phyloP scores from a whole-genome alignment of 2,797 vertebrate species.

The Ara ararauna region DNA sequence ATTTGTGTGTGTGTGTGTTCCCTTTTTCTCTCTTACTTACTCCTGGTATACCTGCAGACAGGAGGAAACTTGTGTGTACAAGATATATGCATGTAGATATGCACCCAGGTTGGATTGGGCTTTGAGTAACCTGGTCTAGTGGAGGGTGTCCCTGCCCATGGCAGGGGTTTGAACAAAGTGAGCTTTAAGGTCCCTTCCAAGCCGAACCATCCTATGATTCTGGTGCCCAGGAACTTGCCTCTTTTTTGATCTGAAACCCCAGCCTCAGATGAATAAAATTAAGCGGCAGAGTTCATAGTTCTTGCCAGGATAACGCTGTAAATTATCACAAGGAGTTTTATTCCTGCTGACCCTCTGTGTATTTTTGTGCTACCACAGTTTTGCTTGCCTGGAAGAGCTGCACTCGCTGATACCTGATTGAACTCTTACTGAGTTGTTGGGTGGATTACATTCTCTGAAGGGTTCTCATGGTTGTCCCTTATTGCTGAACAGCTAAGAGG shows the following conservation, averaged over 20 bases:
- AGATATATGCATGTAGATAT: rapidly evolving
- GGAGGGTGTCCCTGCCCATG: background rate
- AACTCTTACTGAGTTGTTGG: background rate
- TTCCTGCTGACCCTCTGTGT: background rate
- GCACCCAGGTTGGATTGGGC: background rate
- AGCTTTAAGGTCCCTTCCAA: background rate
- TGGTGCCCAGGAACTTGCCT: background rate
- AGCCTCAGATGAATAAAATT: background rate
- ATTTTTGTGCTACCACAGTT: background rate
- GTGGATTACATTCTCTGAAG: background rate
- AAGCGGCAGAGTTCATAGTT: background rate
- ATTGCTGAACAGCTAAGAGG: background rate
- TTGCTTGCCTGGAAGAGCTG: background rate
- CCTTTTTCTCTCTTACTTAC: background rate
- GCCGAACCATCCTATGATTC: background rate
- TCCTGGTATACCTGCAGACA: background rate
- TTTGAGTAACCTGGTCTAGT: background rate
- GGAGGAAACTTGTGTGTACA: background rate
- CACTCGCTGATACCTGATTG: background rate
- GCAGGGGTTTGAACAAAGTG: background rate
- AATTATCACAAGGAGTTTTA: background rate
- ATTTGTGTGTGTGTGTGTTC: too few species aligned
- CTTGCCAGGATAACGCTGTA: background rate
- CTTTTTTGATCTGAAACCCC: background rate
- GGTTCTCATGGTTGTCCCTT: background rate